Evolutionary conservation across 2,797 vertebrate species (phyloP).

Genomic region (Vireo griseus): DNA sequence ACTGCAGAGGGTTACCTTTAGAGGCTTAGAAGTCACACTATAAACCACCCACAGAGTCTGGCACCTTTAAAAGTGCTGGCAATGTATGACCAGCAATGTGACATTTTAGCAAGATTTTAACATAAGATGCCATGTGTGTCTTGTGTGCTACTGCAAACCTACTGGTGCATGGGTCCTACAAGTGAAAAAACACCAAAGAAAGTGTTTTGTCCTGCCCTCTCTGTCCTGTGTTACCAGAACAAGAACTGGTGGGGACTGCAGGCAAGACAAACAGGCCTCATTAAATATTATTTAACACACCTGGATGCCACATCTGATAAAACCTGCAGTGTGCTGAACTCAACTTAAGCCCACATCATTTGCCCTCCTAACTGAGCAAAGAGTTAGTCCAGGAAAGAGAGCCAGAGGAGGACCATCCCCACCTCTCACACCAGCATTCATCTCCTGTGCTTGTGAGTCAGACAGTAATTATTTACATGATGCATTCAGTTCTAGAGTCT

Average conservation of each 20-base stretch:
- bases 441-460: background rate
- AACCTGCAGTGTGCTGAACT: background rate
- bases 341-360: background rate
- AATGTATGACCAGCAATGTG: background rate
- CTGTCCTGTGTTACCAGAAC: background rate
- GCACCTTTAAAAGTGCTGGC: background rate
- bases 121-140: rapidly evolving
- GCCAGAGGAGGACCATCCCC: background rate
- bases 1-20: background rate
- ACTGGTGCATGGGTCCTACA: background rate
- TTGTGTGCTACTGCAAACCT: background rate
- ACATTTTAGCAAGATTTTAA: background rate
- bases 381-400: background rate
- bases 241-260: background rate
- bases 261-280: background rate
- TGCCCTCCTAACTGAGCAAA: background rate
- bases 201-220: background rate
- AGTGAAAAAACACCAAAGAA: background rate
- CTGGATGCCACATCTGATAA: background rate
- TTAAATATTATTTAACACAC: background rate
- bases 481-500: background rate
- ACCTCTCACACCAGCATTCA: rapidly evolving
- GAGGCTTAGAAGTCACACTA: background rate
- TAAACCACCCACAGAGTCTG: background rate
- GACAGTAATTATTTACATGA: background rate